phyloP scores from a whole-genome alignment of 2,113 vertebrate species.

The Hippocampus comes region DNA sequence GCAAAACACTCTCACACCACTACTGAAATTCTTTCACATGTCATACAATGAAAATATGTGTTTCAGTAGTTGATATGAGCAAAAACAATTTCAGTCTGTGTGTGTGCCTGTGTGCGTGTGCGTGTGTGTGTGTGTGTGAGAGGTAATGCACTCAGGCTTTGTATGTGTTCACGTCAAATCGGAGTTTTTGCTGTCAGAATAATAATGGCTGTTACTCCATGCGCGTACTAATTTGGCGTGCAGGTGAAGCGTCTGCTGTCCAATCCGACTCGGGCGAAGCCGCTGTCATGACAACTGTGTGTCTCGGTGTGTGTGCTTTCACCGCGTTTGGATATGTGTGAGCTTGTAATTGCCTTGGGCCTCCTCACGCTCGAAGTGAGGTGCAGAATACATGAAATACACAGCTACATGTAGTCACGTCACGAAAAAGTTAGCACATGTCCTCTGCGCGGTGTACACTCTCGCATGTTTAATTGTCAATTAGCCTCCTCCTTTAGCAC shows the following conservation, averaged over 20 bases:
- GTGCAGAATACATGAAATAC: conserved; percentile 1
- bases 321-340: conserved; percentile 19
- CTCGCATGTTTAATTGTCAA: conserved; percentile 4
- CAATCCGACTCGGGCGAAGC: conserved; percentile 34
- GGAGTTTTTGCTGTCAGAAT: conserved; percentile 35
- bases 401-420: conserved; percentile 5
- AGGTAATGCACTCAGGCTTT: conserved; percentile 1
- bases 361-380: conserved; percentile 7
- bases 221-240: conserved; percentile 53
- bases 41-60: no score
- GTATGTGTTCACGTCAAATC: conserved; percentile 12
- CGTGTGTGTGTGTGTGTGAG: background rate
- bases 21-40: no score
- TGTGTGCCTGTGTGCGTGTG: no score
- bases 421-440: conserved; percentile 19
- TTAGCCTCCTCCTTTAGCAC: conserved; percentile 7
- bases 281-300: conserved; percentile 70
- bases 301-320: conserved; percentile 15
- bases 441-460: background rate
- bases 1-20: no score
- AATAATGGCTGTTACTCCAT: conserved; percentile 53
- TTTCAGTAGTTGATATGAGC: no score
- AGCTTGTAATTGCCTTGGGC: conserved; percentile 36
- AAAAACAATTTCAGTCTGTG: no score
- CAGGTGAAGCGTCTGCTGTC: conserved; percentile 50